These are phyloP conservation scores for Gobionotothen gibberifrons DNA, from an alignment of 2,797 vertebrate genomes.

Conservation along the genomic window DNA sequence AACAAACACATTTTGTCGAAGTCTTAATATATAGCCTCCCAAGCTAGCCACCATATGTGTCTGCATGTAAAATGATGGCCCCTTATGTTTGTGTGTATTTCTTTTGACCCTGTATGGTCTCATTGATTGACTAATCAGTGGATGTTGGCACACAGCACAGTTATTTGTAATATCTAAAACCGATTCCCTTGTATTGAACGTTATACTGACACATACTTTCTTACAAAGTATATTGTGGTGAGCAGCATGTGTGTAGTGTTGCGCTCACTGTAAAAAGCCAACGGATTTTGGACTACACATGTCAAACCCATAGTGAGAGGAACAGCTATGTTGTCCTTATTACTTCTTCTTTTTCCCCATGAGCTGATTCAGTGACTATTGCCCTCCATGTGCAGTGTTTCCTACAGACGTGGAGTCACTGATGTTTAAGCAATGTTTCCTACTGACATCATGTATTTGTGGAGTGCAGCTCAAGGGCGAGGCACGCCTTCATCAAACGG, in stretches of 20 bases:
- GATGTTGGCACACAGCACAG: conserved; percentile 13
- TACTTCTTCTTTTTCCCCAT: conserved; percentile 1
- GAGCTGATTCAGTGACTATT: conserved; percentile 21
- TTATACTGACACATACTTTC: background rate
- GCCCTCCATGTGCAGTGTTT: conserved; percentile 7
- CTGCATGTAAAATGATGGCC: background rate
- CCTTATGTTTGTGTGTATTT: background rate
- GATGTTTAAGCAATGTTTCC: conserved; percentile 16
- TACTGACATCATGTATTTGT: conserved; percentile 21
- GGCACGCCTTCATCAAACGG: conserved; percentile 11
- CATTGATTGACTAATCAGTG: conserved; percentile 15
- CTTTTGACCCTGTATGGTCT: conserved; percentile 10
- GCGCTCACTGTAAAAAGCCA: background rate
- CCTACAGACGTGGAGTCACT: conserved; percentile 5
- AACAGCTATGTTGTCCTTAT: background rate
- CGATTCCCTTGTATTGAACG: background rate
- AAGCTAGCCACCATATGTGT: background rate
- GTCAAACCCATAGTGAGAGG: conserved; percentile 14
- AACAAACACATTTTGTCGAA: background rate
- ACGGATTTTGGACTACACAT: conserved; percentile 2
- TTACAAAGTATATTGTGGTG: background rate
- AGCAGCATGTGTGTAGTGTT: conserved; percentile 20
- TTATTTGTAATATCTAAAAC: background rate
- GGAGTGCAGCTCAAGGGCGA: conserved; percentile 11
- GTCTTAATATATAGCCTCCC: conserved; percentile 10